phyloP scores from a whole-genome alignment of 2,113 vertebrate species.

The Cyphomyrus discorhynchus region DNA sequence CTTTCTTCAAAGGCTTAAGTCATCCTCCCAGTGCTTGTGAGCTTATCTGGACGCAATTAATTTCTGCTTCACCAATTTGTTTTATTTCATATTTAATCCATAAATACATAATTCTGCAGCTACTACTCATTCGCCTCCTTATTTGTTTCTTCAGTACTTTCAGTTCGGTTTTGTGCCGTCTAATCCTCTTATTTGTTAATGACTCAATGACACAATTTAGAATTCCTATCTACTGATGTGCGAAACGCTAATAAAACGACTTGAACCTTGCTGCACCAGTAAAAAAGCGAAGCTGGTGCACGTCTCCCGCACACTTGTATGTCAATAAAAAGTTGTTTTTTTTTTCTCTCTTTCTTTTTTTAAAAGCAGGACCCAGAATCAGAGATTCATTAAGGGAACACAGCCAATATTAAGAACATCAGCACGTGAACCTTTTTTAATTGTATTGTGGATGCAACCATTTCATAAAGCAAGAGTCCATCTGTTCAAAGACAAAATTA shows the following conservation, averaged over 20 bases:
- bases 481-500: constrained; percentile 22
- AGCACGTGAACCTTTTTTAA: background rate
- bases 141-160: background rate
- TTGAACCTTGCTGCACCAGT: background rate
- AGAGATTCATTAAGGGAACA: background rate
- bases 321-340: background rate
- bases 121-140: background rate
- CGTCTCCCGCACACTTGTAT: background rate
- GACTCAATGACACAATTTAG: background rate
- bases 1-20: background rate
- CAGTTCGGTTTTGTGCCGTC: background rate
- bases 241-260: background rate
- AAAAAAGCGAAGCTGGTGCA: background rate
- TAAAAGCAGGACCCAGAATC: background rate
- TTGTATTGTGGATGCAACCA: constrained; percentile 38
- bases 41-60: background rate
- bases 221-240: background rate
- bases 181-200: background rate
- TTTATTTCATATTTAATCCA: background rate
- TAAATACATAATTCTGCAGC: background rate
- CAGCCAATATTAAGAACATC: constrained; percentile 8
- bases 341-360: too few species aligned
- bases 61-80: background rate
- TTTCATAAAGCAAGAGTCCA: constrained; percentile 41
- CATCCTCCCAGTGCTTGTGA: background rate